Evolutionary conservation across 2,113 vertebrate genomes (phyloP).

Genomic region (Tyrannus savana): DNA sequence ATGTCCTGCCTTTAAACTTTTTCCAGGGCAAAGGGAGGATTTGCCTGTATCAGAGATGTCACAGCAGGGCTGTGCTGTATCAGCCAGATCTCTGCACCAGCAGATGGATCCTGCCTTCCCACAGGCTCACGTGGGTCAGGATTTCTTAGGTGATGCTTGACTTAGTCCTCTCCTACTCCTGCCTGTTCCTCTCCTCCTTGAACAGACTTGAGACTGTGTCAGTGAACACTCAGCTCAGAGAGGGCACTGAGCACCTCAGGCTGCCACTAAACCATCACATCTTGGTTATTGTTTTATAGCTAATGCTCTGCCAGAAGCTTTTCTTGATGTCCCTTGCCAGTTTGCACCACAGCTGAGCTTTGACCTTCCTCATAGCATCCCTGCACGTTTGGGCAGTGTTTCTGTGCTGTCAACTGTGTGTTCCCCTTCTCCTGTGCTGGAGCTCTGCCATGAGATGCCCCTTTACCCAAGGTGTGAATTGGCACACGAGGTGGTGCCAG

Average conservation of each 20-base stretch:
- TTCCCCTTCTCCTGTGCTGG: neutral
- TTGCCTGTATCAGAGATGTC: neutral
- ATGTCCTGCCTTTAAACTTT: neutral
- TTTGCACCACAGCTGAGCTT: neutral
- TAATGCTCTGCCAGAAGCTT: neutral
- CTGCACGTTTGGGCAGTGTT: neutral
- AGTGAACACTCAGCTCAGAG: neutral
- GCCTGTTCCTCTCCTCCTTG: neutral
- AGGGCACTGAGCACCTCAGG: neutral
- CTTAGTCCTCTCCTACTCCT: neutral
- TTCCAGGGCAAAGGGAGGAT: neutral
- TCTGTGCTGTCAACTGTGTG: neutral
- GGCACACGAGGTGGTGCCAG: neutral
- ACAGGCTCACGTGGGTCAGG: neutral
- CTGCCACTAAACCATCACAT: neutral
- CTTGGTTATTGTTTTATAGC: neutral
- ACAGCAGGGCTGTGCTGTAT: fast-evolving
- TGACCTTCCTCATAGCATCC: neutral
- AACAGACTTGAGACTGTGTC: neutral
- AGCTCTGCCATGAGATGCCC: neutral
- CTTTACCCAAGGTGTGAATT: neutral
- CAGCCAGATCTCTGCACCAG: neutral
- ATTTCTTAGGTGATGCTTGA: neutral
- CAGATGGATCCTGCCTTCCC: neutral
- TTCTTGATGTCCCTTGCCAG: neutral